phyloP scores from a whole-genome alignment of 2,113 vertebrate species.

The Emydura subglobosa region DNA sequence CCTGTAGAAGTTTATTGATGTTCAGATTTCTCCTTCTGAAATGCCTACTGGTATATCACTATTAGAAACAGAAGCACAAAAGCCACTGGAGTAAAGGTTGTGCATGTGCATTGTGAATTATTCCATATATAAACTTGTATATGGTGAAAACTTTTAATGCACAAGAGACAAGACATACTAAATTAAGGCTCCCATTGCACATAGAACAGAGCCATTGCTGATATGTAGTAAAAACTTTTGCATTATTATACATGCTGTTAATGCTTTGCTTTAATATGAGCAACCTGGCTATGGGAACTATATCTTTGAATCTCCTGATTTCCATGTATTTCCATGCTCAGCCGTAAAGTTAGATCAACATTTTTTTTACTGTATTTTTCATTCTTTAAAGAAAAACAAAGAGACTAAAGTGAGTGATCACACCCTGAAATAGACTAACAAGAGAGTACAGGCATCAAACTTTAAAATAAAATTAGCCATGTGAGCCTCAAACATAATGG shows the following conservation, averaged over 20 bases:
- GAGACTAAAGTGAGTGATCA: not conserved
- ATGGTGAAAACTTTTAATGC: not conserved
- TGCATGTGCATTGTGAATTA: not conserved
- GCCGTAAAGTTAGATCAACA: not conserved
- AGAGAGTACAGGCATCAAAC: not conserved
- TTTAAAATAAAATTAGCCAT: not conserved
- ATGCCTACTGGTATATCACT: not conserved
- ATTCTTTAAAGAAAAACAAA: not conserved
- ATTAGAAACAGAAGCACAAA: not conserved
- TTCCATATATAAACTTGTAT: not conserved
- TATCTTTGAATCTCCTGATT: not conserved
- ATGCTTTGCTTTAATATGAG: conserved; percentile 18
- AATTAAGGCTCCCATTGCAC: not conserved
- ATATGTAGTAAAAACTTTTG: conserved; percentile 12
- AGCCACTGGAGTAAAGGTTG: not conserved
- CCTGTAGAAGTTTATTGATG: not conserved
- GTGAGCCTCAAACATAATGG: not conserved
- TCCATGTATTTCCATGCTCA: not conserved
- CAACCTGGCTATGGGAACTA: conserved; percentile 8
- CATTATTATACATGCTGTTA: not conserved
- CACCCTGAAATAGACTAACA: not conserved
- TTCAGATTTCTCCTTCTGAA: fast-evolving
- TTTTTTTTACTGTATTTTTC: not conserved
- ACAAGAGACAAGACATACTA: not conserved
- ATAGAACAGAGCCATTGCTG: not conserved